A percentile compares a stretch with the other conserved stretches of the same genome.
Conservation (phyloP, 2,113 vertebrate genomes). For the Pelodiscus sinensis region DNA sequence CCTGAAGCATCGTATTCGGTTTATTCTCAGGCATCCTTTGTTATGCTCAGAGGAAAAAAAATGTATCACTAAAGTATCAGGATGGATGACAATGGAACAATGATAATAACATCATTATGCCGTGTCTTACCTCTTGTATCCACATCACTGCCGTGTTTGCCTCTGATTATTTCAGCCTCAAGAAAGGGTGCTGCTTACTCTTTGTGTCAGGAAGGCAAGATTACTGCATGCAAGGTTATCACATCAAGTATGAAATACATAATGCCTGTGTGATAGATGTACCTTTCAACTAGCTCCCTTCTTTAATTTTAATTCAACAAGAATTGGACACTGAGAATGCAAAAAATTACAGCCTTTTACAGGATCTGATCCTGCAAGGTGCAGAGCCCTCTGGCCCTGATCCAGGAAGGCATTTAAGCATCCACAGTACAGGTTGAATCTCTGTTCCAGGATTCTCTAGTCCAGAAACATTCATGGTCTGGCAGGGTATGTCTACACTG, state of each 20-base stretch:
- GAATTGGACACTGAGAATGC: background rate
- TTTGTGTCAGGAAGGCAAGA: slow-evolving; percentile 71
- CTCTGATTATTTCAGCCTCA: slow-evolving; percentile 75
- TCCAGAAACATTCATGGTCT: too few species aligned
- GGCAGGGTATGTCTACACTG: too few species aligned
- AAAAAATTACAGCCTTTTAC: background rate
- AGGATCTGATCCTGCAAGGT: background rate
- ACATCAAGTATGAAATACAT: slow-evolving; percentile 47
- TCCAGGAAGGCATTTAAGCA: background rate
- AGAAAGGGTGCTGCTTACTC: slow-evolving; percentile 66
- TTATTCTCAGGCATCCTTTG: slow-evolving; percentile 46
- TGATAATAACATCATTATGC: slow-evolving; percentile 66
- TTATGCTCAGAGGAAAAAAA: slow-evolving; percentile 51
- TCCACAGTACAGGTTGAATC: too few species aligned
- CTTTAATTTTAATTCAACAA: slow-evolving; percentile 43
- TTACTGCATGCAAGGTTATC: slow-evolving; percentile 68
- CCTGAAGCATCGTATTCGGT: slow-evolving; percentile 40
- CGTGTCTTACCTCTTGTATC: slow-evolving; percentile 68
- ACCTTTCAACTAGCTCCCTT: slow-evolving; percentile 28
- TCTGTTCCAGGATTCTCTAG: too few species aligned
- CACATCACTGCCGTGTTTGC: slow-evolving; percentile 68
- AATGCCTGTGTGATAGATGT: slow-evolving; percentile 66
- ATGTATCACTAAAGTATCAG: slow-evolving; percentile 48
- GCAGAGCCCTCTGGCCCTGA: background rate
- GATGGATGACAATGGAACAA: slow-evolving; percentile 69